phyloP scores from a whole-genome alignment of 2,797 vertebrate genomes.

The Sparus aurata region DNA sequence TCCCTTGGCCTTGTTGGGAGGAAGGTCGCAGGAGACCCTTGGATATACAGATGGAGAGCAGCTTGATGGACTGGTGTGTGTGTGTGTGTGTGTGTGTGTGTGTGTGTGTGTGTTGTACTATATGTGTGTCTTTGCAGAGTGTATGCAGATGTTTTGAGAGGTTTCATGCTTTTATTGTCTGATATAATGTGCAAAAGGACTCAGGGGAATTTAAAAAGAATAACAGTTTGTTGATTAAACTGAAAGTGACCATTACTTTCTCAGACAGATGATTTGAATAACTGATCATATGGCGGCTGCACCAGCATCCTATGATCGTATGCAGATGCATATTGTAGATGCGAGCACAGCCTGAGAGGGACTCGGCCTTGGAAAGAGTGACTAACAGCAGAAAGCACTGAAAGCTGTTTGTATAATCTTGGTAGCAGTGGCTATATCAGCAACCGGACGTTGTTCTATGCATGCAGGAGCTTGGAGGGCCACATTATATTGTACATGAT shows the following conservation, averaged over 20 bases:
- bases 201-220: slow-evolving; percentile 6
- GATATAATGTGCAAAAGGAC: slow-evolving; percentile 16
- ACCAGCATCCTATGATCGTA: not conserved
- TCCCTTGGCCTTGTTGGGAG: slow-evolving; percentile 83
- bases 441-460: not conserved
- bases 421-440: not conserved
- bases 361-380: slow-evolving; percentile 9
- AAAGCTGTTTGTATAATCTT: not conserved
- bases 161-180: slow-evolving; percentile 51
- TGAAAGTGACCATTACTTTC: slow-evolving; percentile 24
- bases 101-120: slow-evolving; percentile 3
- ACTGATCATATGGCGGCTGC: slow-evolving; percentile 17
- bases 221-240: slow-evolving; percentile 38
- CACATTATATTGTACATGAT: not conserved
- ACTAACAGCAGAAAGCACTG: slow-evolving; percentile 7
- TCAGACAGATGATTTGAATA: slow-evolving; percentile 26
- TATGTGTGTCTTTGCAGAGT: slow-evolving; percentile 49
- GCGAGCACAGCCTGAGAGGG: not conserved
- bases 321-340: slow-evolving; percentile 17
- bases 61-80: slow-evolving; percentile 67
- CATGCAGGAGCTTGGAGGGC: not conserved
- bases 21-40: slow-evolving; percentile 82
- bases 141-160: slow-evolving; percentile 58
- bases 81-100: slow-evolving; percentile 28
- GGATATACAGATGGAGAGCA: slow-evolving; percentile 77